Conservation (phyloP, 2,113 vertebrate genomes). For the Oenanthe melanoleuca region DNA sequence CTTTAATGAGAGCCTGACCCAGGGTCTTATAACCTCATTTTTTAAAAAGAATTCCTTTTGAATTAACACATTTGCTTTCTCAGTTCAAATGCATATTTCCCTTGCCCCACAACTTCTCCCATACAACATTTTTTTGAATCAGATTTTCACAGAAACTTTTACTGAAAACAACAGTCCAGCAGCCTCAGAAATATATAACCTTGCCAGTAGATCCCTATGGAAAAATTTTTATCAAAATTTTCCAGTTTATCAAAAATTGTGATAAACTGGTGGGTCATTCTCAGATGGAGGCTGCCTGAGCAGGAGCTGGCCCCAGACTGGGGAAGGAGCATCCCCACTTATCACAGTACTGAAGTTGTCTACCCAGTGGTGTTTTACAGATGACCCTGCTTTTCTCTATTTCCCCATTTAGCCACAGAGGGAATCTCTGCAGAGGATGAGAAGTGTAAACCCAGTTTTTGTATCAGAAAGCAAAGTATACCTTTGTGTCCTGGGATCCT, state of each 20-base stretch:
- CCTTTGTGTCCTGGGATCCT: rapidly evolving
- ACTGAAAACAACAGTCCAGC: neutral
- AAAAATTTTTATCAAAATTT: neutral
- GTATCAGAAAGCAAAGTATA: neutral
- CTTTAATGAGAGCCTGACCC: neutral
- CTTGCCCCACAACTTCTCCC: neutral
- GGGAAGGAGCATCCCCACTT: neutral
- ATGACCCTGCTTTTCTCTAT: neutral
- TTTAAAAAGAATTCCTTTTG: neutral
- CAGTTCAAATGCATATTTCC: neutral
- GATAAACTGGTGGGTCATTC: neutral
- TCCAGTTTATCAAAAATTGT: neutral
- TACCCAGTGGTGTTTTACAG: neutral
- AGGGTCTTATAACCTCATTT: neutral
- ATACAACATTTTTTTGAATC: neutral
- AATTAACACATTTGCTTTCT: neutral
- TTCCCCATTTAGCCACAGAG: neutral
- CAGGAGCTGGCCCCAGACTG: neutral
- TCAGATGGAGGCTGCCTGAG: neutral
- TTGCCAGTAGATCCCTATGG: neutral
- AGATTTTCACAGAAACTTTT: neutral
- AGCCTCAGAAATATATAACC: neutral
- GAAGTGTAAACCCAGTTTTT: neutral
- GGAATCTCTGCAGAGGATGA: neutral
- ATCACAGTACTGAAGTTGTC: rapidly evolving